Evolutionary conservation across 2,113 vertebrate genomes (phyloP).

Genomic region (Esox niger): DNA sequence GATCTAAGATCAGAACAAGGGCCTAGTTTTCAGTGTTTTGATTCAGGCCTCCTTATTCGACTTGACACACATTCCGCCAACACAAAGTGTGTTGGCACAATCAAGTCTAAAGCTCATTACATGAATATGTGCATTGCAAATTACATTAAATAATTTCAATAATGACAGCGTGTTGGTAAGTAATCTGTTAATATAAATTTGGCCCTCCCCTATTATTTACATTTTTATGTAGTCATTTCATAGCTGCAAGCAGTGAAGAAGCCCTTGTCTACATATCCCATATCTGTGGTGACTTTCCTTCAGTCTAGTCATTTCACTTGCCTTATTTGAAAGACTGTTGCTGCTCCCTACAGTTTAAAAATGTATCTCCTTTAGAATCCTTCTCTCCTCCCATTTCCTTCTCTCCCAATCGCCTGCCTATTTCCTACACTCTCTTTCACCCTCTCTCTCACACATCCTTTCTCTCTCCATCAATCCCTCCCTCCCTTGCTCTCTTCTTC

Average conservation of each 20-base stretch:
- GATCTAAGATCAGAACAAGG: no score
- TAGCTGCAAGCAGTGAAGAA: neutral
- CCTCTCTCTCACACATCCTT: constrained; percentile 27
- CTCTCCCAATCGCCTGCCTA: constrained; percentile 4
- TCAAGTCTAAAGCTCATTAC: no score
- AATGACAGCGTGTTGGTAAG: constrained; percentile 55
- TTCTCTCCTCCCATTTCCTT: constrained; percentile 6
- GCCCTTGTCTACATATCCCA: neutral
- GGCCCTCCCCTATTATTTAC: neutral
- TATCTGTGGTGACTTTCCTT: neutral
- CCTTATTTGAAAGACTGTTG: constrained; percentile 90
- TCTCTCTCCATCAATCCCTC: constrained; percentile 18
- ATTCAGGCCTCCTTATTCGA: no score
- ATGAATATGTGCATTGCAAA: neutral
- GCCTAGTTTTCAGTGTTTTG: no score
- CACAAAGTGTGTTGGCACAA: neutral
- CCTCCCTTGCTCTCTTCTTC: constrained; percentile 55
- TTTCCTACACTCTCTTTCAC: neutral
- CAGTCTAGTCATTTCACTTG: neutral
- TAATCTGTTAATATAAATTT: constrained; percentile 65
- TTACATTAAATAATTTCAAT: constrained; percentile 60
- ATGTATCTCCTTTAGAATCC: constrained; percentile 73
- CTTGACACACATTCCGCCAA: no score
- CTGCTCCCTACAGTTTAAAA: constrained; percentile 99
- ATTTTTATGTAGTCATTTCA: constrained; percentile 10